Evolutionary conservation across 2,113 vertebrate genomes (phyloP).

Genomic region (Leucopsar rothschildi): DNA sequence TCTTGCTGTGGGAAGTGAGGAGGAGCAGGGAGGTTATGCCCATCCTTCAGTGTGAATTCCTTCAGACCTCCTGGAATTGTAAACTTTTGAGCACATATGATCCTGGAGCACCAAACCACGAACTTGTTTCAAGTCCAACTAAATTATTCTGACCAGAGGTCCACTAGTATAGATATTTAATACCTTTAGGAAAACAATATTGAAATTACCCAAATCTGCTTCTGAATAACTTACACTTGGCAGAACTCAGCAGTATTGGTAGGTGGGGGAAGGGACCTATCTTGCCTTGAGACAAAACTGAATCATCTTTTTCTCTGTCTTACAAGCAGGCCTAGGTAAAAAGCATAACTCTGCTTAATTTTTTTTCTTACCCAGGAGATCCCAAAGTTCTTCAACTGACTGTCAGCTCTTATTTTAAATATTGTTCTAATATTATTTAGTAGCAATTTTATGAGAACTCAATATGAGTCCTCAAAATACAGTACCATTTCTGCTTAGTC

Average conservation of each 20-base stretch:
- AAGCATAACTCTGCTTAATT: neutral
- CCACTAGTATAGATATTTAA: neutral
- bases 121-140: neutral
- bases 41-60: neutral
- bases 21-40: neutral
- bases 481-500: neutral
- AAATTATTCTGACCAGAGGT: neutral
- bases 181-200: neutral
- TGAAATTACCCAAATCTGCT: neutral
- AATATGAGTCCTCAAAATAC: neutral
- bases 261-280: neutral
- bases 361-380: neutral
- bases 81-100: neutral
- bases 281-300: neutral
- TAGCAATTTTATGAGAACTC: neutral
- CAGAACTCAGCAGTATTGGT: neutral
- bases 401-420: neutral
- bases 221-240: neutral
- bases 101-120: neutral
- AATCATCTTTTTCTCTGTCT: neutral
- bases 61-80: neutral
- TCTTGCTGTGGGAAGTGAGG: neutral
- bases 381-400: neutral
- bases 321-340: neutral
- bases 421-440: neutral